phyloP scores from a whole-genome alignment of 2,888 invertebrate species.

The Caenorhabditis sp. region DNA sequence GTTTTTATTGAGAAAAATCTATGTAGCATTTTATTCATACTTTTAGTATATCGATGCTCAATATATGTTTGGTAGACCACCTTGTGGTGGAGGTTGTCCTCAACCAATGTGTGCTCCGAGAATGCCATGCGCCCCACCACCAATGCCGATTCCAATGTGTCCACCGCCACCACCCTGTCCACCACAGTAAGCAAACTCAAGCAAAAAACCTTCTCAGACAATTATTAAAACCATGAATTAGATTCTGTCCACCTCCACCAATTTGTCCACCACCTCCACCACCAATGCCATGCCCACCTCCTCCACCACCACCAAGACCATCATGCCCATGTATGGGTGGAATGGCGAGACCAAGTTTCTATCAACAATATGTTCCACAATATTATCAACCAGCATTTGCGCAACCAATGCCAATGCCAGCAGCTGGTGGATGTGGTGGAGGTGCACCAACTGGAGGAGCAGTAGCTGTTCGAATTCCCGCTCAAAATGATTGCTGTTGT shows the following conservation, averaged over 20 bases:
- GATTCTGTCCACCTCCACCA: conserved; percentile 57
- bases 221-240: conserved; percentile 10
- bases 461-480: conserved; percentile 37
- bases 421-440: conserved; percentile 37
- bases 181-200: conserved; percentile 33
- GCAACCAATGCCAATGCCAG: conserved; percentile 22
- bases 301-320: conserved; percentile 47
- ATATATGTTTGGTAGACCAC: conserved; percentile 26
- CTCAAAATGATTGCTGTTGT: conserved; percentile 68
- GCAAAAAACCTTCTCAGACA: neutral
- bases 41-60: conserved; percentile 13
- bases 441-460: conserved; percentile 12
- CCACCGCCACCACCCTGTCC: conserved; percentile 61
- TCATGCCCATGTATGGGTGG: conserved; percentile 41
- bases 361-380: conserved; percentile 27
- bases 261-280: conserved; percentile 59
- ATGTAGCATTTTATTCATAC: conserved; percentile 2
- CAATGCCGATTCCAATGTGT: conserved; percentile 49
- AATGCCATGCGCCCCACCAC: conserved; percentile 42
- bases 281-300: conserved; percentile 47
- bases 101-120: conserved; percentile 38
- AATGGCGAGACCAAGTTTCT: conserved; percentile 21
- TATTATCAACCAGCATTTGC: conserved; percentile 30
- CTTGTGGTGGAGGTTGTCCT: conserved; percentile 28
- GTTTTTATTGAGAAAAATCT: no score